Evolutionary conservation across 2,797 vertebrate species (phyloP).

Genomic region (Darevskia nairensis): DNA sequence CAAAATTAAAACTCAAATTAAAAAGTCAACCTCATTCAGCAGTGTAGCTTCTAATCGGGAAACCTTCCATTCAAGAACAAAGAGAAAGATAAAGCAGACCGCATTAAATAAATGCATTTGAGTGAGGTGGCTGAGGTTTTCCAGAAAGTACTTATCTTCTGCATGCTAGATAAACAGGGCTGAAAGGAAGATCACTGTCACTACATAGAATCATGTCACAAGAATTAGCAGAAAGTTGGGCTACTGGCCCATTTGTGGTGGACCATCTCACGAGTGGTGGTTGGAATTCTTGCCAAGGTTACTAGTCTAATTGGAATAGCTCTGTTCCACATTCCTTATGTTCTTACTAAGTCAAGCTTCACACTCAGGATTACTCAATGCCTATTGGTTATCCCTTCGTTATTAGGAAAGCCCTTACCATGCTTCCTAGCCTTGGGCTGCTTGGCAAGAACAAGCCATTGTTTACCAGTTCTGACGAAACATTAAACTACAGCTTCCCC

Average conservation of each 20-base stretch:
- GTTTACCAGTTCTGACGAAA: not conserved
- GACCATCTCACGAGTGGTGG: too few relatives aligned
- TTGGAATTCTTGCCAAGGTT: not conserved
- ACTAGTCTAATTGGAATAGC: not conserved
- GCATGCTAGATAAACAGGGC: not conserved
- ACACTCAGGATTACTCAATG: not conserved
- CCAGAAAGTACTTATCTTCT: conserved; percentile 26
- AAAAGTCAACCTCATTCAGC: conserved; percentile 9
- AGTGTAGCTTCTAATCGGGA: not conserved
- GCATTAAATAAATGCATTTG: conserved; percentile 40
- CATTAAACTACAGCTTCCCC: not conserved
- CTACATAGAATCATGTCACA: too few relatives aligned
- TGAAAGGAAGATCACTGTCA: not conserved
- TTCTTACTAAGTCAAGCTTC: not conserved
- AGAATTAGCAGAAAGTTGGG: not conserved
- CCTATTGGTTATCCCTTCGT: not conserved
- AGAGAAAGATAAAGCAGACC: not conserved
- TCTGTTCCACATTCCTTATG: not conserved
- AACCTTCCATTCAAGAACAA: conserved; percentile 18
- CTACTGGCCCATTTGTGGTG: not conserved
- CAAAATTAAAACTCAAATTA: not conserved
- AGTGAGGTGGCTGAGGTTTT: conserved; percentile 13
- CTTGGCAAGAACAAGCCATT: not conserved
- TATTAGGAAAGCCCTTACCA: not conserved
- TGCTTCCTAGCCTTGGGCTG: not conserved